Percentiles rank a stretch among this genome's conserved stretches.
phyloP scores from a whole-genome alignment of 2,113 vertebrate species.

The Phrynosoma platyrhinos region DNA sequence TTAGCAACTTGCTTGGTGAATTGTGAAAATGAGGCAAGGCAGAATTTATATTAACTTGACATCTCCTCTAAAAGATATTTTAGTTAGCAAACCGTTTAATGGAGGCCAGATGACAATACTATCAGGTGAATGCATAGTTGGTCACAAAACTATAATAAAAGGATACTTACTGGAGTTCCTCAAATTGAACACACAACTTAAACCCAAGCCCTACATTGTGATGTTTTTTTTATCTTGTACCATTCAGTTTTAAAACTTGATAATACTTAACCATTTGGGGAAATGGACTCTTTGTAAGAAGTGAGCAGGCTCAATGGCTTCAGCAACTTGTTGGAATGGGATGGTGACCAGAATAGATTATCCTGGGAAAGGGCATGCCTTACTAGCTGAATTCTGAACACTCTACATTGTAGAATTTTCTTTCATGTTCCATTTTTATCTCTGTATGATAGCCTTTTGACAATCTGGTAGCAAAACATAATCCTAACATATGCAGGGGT shows the following conservation, averaged over 20 bases:
- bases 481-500: too few relatives aligned
- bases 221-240: too few relatives aligned
- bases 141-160: not conserved
- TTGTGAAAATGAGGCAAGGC: not conserved
- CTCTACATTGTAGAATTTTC: not conserved
- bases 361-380: not conserved
- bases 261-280: too few relatives aligned
- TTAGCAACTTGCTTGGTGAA: not conserved
- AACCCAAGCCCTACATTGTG: too few relatives aligned
- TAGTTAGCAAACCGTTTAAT: not conserved
- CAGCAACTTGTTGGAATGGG: not conserved
- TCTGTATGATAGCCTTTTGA: not conserved
- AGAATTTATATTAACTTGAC: too few relatives aligned
- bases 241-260: too few relatives aligned
- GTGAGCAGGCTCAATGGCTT: not conserved
- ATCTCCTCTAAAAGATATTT: too few relatives aligned
- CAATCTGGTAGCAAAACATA: not conserved
- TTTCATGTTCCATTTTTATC: not conserved
- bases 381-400: not conserved
- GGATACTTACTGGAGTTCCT: too few relatives aligned
- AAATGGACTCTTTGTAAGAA: not conserved
- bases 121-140: not conserved
- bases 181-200: too few relatives aligned
- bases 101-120: not conserved
- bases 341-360: not conserved